These are phyloP conservation scores for Anguilla marmorata DNA, from an alignment of 2,797 vertebrate genomes.

Conservation along the genomic window DNA sequence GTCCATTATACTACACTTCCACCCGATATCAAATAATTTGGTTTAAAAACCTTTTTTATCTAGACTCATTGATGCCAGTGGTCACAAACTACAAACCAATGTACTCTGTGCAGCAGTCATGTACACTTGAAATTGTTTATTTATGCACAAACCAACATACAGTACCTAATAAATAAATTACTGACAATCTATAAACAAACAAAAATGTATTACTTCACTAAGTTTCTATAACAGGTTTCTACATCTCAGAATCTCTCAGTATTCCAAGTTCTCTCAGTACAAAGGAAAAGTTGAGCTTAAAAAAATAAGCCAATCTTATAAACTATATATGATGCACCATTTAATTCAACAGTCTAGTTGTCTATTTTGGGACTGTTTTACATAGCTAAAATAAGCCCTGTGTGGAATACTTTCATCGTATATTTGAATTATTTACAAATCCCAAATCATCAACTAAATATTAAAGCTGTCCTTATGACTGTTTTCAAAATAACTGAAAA, in stretches of 20 bases:
- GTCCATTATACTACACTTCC: neutral
- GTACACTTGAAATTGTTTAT: neutral
- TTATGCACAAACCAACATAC: neutral
- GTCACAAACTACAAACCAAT: neutral
- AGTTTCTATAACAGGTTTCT: too few relatives aligned
- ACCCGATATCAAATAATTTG: neutral
- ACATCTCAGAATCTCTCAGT: conserved; percentile 1
- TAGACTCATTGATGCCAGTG: neutral
- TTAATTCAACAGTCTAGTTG: neutral
- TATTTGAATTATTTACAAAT: neutral
- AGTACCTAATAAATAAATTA: neutral
- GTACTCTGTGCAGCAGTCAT: neutral
- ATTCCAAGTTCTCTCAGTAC: neutral
- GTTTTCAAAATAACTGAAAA: conserved; percentile 18
- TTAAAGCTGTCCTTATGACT: conserved; percentile 2
- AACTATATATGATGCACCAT: neutral
- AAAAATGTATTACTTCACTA: neutral
- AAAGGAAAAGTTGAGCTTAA: neutral
- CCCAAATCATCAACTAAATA: neutral
- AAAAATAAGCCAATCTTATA: conserved; percentile 11
- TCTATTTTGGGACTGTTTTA: neutral
- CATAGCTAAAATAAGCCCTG: neutral
- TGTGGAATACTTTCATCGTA: neutral
- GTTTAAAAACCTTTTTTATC: neutral
- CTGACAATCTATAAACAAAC: neutral